Percentiles rank a stretch among this genome's conserved stretches.
Evolutionary conservation across 2,113 vertebrate genomes (phyloP).

Genomic region (Herpetotheres cachinnans): DNA sequence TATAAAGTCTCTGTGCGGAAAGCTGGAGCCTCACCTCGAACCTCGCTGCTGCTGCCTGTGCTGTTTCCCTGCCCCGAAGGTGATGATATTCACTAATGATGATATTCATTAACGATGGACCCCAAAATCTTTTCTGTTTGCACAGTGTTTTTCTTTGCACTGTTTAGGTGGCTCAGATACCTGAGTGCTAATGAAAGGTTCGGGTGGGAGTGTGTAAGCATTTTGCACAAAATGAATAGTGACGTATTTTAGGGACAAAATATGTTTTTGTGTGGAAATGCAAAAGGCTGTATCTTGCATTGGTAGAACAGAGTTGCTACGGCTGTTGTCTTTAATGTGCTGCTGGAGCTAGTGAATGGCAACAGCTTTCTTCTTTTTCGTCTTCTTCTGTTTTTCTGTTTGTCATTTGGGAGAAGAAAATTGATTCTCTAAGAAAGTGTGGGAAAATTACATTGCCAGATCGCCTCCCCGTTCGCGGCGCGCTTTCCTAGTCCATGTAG

Average conservation of each 20-base stretch:
- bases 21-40: background rate
- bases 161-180: background rate
- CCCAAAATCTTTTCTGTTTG: background rate
- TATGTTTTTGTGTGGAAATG: background rate
- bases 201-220: background rate
- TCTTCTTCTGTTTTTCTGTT: background rate
- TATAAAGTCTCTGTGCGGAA: background rate
- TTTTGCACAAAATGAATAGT: background rate
- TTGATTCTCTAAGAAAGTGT: constrained; percentile 1
- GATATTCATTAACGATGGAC: background rate
- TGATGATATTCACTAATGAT: background rate
- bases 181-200: background rate
- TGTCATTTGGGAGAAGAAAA: constrained; percentile 2
- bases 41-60: background rate
- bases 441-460: constrained; percentile 9
- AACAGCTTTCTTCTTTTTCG: background rate
- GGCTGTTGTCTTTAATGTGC: rapidly evolving
- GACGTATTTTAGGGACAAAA: background rate
- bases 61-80: background rate
- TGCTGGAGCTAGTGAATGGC: background rate
- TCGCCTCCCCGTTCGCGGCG: rapidly evolving
- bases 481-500: background rate
- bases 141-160: background rate
- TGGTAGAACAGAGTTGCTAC: background rate
- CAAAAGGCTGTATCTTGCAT: background rate